Evolutionary conservation across 2,113 vertebrate species (phyloP), one percentile per base, ranked within the genome.

Genomic region (Nipponia nippon): DNA sequence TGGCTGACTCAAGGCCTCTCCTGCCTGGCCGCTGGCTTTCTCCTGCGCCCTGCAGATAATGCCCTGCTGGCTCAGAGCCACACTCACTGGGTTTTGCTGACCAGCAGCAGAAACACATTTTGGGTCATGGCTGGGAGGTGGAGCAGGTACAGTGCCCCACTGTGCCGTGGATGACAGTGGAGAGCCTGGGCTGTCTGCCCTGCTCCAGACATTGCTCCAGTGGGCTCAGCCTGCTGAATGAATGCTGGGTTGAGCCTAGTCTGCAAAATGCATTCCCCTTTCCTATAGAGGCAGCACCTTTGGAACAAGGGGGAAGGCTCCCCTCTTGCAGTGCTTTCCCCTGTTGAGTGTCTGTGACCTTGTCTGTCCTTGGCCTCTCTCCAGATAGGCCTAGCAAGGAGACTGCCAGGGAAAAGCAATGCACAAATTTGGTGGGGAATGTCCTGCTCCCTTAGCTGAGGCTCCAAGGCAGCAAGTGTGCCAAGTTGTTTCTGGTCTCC

Each of bases 151-250:
- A 12, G 46, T 79, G 50, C 30, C 30, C 18, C 6, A 6, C 25
- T 55, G 29, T 1, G 0, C 40, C 36, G 23, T 18, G 42, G 36
- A 3, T 32, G 63, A 19, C 11, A 52, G 34, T 5, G 10, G 72
- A 70, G n/a, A 66, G 50, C 58, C 67, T 65, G 53, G 34, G 18
- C 62, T 83, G 23, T 34, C 19, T 77, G 29, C 11, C 34, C 20
- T 1, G 1, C 19, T 81, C 18, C n/a, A 58, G 38, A 23, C 16
- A 2, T 13, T 17, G 32, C 8, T 65, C 26, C 40, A 0, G 1
- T 55, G 30, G 44, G 40, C 46, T 89, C 44, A 61, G 44, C 36
- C 52, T 67, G 62, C 47, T 63, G 30, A 49, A 11, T 55, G 29
- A 27, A 2, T 25, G 16, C 63, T 73, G 78, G 11, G 19, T 58